These are phyloP conservation scores for Zosterops lateralis DNA, from an alignment of 2,113 vertebrate species.

Conservation along the genomic window DNA sequence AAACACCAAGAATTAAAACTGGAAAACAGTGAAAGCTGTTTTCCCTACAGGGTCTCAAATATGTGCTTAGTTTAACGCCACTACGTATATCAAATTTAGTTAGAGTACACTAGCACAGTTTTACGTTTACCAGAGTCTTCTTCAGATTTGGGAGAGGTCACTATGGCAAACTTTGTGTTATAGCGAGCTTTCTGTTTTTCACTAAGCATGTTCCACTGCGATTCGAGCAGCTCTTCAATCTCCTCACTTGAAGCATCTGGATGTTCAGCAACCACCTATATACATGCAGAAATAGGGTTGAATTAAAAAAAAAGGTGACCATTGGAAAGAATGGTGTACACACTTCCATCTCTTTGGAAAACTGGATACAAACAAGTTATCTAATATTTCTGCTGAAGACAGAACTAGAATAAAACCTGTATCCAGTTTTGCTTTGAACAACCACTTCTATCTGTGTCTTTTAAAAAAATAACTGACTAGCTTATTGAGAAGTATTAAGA, in stretches of 20 bases:
- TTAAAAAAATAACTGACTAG: neutral
- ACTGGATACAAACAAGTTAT: neutral
- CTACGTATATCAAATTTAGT: slow-evolving; percentile 50
- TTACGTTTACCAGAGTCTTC: slow-evolving; percentile 77
- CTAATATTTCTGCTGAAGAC: neutral
- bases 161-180: slow-evolving; percentile 81
- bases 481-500: neutral
- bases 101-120: slow-evolving; percentile 63
- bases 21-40: slow-evolving; percentile 50
- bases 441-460: neutral
- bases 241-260: slow-evolving; percentile 78
- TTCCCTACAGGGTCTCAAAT: slow-evolving; percentile 47
- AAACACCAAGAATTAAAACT: slow-evolving; percentile 53
- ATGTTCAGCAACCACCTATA: slow-evolving; percentile 78
- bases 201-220: slow-evolving; percentile 80
- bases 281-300: slow-evolving; percentile 42
- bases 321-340: neutral
- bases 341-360: neutral
- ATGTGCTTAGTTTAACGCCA: slow-evolving; percentile 43
- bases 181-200: slow-evolving; percentile 83
- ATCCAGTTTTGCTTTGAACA: neutral
- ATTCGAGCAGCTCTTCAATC: slow-evolving; percentile 80
- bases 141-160: slow-evolving; percentile 72
- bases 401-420: neutral
- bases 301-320: slow-evolving; percentile 48